phyloP scores from a whole-genome alignment of 2,113 vertebrate species.

The Nesoenas mayeri region DNA sequence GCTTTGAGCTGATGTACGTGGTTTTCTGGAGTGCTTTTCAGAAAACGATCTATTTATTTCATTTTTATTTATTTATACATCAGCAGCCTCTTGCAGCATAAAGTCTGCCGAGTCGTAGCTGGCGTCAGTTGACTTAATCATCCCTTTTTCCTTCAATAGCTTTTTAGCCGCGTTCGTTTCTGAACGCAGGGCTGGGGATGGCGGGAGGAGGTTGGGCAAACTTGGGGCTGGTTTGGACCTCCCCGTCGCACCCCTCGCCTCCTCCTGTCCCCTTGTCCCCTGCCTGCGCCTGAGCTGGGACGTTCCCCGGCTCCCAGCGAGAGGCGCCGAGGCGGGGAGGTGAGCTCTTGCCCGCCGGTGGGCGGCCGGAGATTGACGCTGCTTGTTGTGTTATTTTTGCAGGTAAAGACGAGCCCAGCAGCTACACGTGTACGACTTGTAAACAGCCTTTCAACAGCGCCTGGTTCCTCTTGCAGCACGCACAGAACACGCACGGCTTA shows the following conservation, averaged over 20 bases:
- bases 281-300: neutral
- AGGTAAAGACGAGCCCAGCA: conserved; percentile 99
- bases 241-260: accelerated
- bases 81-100: neutral
- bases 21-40: neutral
- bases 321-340: neutral
- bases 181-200: neutral
- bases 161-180: neutral
- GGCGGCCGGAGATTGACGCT: conserved; percentile 73
- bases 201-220: neutral
- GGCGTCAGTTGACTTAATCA: neutral
- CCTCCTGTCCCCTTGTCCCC: neutral
- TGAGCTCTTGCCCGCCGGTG: neutral
- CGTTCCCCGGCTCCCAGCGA: neutral
- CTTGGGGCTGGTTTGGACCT: neutral
- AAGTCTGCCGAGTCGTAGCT: neutral
- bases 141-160: neutral
- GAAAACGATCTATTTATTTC: neutral
- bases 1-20: neutral
- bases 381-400: conserved; percentile 81
- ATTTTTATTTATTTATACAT: neutral
- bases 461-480: conserved; percentile 99
- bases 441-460: conserved; percentile 99
- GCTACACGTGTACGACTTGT: conserved; percentile 99
- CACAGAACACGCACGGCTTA: conserved; percentile 99